phyloP scores from a whole-genome alignment of 53 echinoderm and acorn worm species.

The Stichopus horrens region DNA sequence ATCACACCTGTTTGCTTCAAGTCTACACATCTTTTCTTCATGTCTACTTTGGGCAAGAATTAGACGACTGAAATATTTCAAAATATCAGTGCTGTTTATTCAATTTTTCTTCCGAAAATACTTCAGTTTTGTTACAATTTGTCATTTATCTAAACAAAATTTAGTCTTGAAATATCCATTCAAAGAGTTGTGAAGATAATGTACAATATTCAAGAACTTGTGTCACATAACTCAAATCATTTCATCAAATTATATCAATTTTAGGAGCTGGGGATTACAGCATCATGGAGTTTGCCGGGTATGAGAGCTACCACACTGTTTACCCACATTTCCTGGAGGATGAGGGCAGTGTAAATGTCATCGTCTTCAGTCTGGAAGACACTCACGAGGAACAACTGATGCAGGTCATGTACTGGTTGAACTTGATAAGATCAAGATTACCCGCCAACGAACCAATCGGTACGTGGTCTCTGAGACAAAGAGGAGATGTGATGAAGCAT shows the following conservation, averaged over 20 bases:
- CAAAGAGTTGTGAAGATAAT: too few relatives aligned
- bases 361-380: conserved; percentile 90
- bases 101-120: too few relatives aligned
- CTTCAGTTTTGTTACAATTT: too few relatives aligned
- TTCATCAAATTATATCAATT: neutral
- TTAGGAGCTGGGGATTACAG: conserved; percentile 90
- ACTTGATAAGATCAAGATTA: conserved; percentile 82
- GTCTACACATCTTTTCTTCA: too few relatives aligned
- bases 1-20: too few relatives aligned
- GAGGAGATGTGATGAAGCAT: neutral
- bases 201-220: too few relatives aligned
- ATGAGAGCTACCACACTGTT: conserved; percentile 88
- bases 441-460: conserved; percentile 89
- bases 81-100: too few relatives aligned
- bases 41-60: too few relatives aligned
- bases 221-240: too few relatives aligned
- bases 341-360: conserved; percentile 80
- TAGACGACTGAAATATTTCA: too few relatives aligned
- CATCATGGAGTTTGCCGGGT: conserved; percentile 87
- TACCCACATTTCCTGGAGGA: conserved; percentile 92
- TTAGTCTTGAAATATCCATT: too few relatives aligned
- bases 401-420: conserved; percentile 98
- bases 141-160: too few relatives aligned
- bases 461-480: conserved; percentile 34
- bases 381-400: conserved; percentile 84